These are phyloP conservation scores for Macrosiphum euphorbiae DNA, from an alignment of 2,888 invertebrate species.

Conservation along the genomic window DNA sequence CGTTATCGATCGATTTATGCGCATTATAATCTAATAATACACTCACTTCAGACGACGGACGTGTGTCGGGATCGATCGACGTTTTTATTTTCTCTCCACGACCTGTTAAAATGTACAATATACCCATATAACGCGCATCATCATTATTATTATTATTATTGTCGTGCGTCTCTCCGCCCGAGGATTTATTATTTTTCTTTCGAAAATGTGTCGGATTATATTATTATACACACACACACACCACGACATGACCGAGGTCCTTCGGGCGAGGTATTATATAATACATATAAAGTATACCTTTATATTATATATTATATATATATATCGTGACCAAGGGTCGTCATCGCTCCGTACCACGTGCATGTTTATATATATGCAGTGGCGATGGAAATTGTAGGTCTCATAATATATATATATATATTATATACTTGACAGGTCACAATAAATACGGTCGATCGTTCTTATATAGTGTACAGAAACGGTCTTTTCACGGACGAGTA, in stretches of 20 bases:
- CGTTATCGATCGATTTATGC: neutral
- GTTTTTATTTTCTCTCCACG: neutral
- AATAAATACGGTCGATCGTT: constrained; percentile 51
- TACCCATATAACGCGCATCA: neutral
- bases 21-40: neutral
- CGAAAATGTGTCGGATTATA: constrained; percentile 49
- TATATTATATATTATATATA: neutral
- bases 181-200: constrained; percentile 34
- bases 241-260: constrained; percentile 9
- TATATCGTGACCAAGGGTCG: constrained; percentile 43
- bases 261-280: constrained; percentile 19
- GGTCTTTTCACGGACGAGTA: neutral
- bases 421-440: constrained; percentile 44
- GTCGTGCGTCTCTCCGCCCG: neutral
- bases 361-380: neutral
- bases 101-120: neutral
- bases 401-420: neutral
- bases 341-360: neutral
- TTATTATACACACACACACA: neutral
- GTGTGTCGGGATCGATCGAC: constrained; percentile 1
- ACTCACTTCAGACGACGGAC: neutral
- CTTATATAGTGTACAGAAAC: constrained; percentile 1
- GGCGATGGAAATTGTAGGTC: constrained; percentile 9
- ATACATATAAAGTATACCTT: neutral
- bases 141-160: neutral